Conservation (phyloP, 2,888 invertebrate genomes). For the Drosophila meridiana region DNA sequence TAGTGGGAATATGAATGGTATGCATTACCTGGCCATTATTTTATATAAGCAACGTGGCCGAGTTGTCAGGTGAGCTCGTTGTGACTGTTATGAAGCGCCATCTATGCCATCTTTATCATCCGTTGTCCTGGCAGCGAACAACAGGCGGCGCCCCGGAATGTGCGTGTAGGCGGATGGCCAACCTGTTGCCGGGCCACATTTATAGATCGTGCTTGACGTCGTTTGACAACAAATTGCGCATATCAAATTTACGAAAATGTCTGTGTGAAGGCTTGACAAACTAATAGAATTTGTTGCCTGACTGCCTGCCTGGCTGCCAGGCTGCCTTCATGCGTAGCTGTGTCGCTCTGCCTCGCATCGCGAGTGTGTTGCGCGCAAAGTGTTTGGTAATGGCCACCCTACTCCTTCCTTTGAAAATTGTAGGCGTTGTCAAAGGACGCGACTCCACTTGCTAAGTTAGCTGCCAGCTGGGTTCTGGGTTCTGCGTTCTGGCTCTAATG, state of each 20-base stretch:
- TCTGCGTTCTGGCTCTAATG: constrained; percentile 62
- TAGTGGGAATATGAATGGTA: constrained; percentile 41
- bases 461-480: constrained; percentile 45
- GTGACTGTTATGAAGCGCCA: constrained; percentile 65
- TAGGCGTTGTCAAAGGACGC: constrained; percentile 65
- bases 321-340: not conserved
- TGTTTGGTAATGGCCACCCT: constrained; percentile 67
- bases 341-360: constrained; percentile 5
- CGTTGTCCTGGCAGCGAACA: constrained; percentile 23
- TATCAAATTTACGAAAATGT: constrained; percentile 79
- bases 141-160: constrained; percentile 38
- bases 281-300: constrained; percentile 75
- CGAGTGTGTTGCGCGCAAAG: constrained; percentile 59
- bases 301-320: constrained; percentile 9
- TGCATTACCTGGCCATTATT: constrained; percentile 54
- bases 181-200: constrained; percentile 56
- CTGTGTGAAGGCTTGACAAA: constrained; percentile 66
- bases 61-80: constrained; percentile 54
- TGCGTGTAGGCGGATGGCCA: constrained; percentile 58
- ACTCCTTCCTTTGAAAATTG: constrained; percentile 43
- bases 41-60: constrained; percentile 43
- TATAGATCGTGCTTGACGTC: constrained; percentile 53
- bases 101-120: constrained; percentile 19
- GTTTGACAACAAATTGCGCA: constrained; percentile 77
- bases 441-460: constrained; percentile 27